Evolutionary conservation across 2,113 vertebrate species (phyloP).

Genomic region (Echinops telfairi): DNA sequence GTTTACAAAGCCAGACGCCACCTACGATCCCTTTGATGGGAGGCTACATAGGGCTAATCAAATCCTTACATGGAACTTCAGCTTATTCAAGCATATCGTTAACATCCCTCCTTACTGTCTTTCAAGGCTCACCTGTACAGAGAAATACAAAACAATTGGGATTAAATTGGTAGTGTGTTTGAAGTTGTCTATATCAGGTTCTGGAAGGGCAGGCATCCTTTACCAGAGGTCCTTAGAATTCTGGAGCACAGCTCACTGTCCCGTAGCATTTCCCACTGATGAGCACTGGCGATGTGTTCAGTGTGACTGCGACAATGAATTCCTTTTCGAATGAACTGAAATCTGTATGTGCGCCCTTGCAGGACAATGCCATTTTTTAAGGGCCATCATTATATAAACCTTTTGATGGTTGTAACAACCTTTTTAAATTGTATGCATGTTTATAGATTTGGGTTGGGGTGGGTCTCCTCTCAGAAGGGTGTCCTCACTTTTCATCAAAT

Average conservation of each 20-base stretch:
- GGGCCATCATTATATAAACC: not conserved
- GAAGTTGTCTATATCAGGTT: not conserved
- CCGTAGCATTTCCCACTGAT: not conserved
- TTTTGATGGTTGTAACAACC: constrained; percentile 1
- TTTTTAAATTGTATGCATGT: not conserved
- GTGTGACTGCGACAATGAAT: not conserved
- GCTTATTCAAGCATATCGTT: not conserved
- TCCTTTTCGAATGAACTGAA: not conserved
- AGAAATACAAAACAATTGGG: not conserved
- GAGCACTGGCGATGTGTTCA: not conserved
- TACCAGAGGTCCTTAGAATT: not conserved
- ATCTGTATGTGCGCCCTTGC: not conserved
- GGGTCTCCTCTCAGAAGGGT: not conserved
- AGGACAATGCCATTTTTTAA: not conserved
- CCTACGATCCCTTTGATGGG: not conserved
- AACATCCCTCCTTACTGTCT: not conserved
- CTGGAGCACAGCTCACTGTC: not conserved
- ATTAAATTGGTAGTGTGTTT: not conserved
- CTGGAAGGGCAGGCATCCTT: not conserved
- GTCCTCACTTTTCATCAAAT: not conserved
- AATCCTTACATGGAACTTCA: not conserved
- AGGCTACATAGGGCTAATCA: not conserved
- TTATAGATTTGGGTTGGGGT: not conserved
- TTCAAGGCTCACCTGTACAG: not conserved
- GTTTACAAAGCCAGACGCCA: not conserved